Evolutionary conservation across 1,140 invertebrate genomes (phyloP).

Genomic region (Conopomorpha cramerella): DNA sequence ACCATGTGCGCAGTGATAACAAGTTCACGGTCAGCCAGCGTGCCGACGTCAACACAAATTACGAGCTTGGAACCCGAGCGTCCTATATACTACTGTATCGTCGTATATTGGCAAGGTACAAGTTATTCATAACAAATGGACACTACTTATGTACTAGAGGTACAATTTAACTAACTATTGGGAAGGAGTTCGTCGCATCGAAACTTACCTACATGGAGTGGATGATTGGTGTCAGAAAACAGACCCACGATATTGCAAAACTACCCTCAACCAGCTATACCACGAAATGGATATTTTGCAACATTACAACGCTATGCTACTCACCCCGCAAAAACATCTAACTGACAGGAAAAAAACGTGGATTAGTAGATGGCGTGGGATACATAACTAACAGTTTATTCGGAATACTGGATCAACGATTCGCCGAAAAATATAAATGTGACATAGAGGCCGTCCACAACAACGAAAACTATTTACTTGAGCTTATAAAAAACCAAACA

Average conservation of each 20-base stretch:
- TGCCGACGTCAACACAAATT: conserved; percentile 4
- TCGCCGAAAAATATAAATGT: too few relatives aligned
- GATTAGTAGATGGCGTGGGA: conserved; percentile 11
- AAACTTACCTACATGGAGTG: conserved; percentile 4
- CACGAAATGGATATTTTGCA: conserved; percentile 10
- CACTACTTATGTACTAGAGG: conserved; percentile 9
- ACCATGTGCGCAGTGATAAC: background rate
- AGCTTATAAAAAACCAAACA: too few relatives aligned
- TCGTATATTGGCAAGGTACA: conserved; percentile 11
- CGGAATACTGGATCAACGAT: conserved; percentile 10
- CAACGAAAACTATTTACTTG: conserved; percentile 12
- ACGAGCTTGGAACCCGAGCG: conserved; percentile 6
- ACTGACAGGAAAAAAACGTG: conserved; percentile 6
- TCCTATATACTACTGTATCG: conserved; percentile 8
- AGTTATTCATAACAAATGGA: conserved; percentile 12
- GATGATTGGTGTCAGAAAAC: conserved; percentile 5
- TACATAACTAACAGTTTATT: too few relatives aligned
- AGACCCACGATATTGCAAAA: conserved; percentile 4
- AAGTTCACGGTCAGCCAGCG: background rate
- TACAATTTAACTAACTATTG: conserved; percentile 13
- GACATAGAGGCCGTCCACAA: conserved; percentile 8
- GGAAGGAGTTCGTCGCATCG: conserved; percentile 4
- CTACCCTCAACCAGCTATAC: conserved; percentile 4
- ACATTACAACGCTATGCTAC: conserved; percentile 7
- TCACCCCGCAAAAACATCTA: conserved; percentile 7